Evolutionary conservation across 2,888 invertebrate species (phyloP), one percentile per base, ranked within the genome.

Genomic region (Philereme vetulata): DNA sequence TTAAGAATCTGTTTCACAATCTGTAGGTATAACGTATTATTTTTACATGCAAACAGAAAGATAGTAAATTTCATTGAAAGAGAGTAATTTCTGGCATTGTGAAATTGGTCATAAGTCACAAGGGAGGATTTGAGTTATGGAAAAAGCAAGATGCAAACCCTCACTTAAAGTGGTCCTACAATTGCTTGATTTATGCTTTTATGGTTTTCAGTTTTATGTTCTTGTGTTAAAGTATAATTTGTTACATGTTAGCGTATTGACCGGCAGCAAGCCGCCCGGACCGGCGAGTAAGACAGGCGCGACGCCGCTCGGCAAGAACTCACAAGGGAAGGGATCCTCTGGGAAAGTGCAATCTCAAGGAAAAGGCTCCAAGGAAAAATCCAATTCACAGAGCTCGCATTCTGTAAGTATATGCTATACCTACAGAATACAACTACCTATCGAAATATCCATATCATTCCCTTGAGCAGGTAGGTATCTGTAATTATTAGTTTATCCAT

Each of bases 271-370:
- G 77, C 90, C 88, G 62, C 88, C 93, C 6, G 90, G 93, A 6
- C 92, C 93, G 6, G 91, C 93, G 1, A 89, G 93, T 64, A 94
- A 94, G 74, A 93, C 92, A 0, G 92, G 92, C 7, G 91, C 81
- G 1, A 61, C 87, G 9, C 86, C 87, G 4, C 66, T 88, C 9
- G 83, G 85, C 42, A 91, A 90, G 62, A 72, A 78, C 33, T 72
- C 78, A 4, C 84, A 81, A 43, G 73, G 44, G 74, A 89, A 88
- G 56, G 81, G 74, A 4, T 76, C 80, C 1, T 75, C 83, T 1
- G 80, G 85, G 3, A 88, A 88, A 55, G 77, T 66, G 52, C 83
- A 76, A 72, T 72, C 77, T 53, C 83, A 80, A 71, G 85, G 86
- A 32, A 88, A 86, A 58, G 80, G 82, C 36, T 68, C 78, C 4